Evolutionary conservation across 1,140 invertebrate genomes (phyloP).

Genomic region (Drosophila busckii): DNA sequence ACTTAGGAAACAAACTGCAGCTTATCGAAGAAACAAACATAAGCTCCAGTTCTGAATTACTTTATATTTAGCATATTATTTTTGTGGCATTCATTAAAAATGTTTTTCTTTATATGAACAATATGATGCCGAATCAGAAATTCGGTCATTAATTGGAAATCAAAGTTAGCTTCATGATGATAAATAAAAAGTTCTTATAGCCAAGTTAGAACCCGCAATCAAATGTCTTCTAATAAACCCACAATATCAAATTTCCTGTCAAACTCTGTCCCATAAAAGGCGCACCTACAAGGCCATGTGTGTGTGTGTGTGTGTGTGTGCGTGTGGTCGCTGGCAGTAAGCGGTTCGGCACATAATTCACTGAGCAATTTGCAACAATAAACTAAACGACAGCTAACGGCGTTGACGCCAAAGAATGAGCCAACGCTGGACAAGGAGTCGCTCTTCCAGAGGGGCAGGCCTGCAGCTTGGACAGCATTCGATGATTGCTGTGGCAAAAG

Average conservation of each 20-base stretch:
- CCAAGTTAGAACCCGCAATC: slow-evolving; percentile 27
- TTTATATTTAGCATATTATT: not conserved
- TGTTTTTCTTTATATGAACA: slow-evolving; percentile 9
- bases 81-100: slow-evolving; percentile 5
- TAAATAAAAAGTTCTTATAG: slow-evolving; percentile 17
- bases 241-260: slow-evolving; percentile 64
- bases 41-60: not conserved
- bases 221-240: slow-evolving; percentile 57
- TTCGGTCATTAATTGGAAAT: slow-evolving; percentile 12
- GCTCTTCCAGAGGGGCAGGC: too few relatives aligned
- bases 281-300: slow-evolving; percentile 6
- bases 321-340: slow-evolving; percentile 69
- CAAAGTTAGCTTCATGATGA: slow-evolving; percentile 1
- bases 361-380: slow-evolving; percentile 74
- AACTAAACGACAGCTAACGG: slow-evolving; percentile 75
- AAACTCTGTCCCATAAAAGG: slow-evolving; percentile 30
- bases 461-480: slow-evolving; percentile 17
- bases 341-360: slow-evolving; percentile 73
- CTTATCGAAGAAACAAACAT: not conserved
- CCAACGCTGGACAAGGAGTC: slow-evolving; percentile 20
- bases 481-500: slow-evolving; percentile 43
- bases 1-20: slow-evolving; percentile 25
- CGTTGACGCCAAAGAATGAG: slow-evolving; percentile 70
- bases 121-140: not conserved
- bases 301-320: slow-evolving; percentile 24